These are phyloP conservation scores for Porites lobata DNA, from an alignment of 92 coral and sea anemone species.

Conservation along the genomic window DNA sequence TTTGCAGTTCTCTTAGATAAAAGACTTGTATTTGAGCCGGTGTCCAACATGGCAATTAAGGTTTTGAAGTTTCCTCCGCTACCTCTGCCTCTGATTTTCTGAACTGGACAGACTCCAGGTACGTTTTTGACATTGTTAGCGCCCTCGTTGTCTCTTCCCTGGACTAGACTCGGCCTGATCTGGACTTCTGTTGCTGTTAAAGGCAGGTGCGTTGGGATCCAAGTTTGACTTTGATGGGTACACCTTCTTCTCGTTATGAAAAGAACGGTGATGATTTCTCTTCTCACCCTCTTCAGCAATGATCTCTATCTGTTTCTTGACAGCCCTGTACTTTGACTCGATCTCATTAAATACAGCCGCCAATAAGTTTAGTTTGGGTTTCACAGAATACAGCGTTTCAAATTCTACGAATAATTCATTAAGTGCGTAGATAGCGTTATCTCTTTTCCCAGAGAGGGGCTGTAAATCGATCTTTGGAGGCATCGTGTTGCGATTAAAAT, in stretches of 20 bases:
- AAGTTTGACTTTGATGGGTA: slow-evolving; percentile 15
- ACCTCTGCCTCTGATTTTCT: slow-evolving; percentile 61
- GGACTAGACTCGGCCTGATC: slow-evolving; percentile 21
- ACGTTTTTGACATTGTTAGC: background rate
- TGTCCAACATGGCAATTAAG: slow-evolving; percentile 70
- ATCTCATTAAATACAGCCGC: slow-evolving; percentile 24
- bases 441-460: slow-evolving; percentile 4
- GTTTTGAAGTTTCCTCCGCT: slow-evolving; percentile 55
- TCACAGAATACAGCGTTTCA: slow-evolving; percentile 22
- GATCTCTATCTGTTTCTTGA: slow-evolving; percentile 19
- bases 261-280: too few relatives aligned
- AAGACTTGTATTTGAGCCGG: slow-evolving; percentile 65
- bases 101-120: slow-evolving; percentile 74
- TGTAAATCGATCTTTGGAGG: background rate
- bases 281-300: slow-evolving; percentile 16
- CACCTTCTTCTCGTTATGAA: background rate
- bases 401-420: slow-evolving; percentile 27
- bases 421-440: background rate
- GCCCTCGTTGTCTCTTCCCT: background rate
- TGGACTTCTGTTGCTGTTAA: slow-evolving; percentile 15
- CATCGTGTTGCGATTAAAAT: background rate
- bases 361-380: slow-evolving; percentile 17
- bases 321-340: slow-evolving; percentile 25
- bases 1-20: slow-evolving; percentile 60
- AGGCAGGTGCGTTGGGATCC: slow-evolving; percentile 31